These are phyloP conservation scores for Leucozona laternaria DNA, from an alignment of 2,888 invertebrate species.

Conservation along the genomic window DNA sequence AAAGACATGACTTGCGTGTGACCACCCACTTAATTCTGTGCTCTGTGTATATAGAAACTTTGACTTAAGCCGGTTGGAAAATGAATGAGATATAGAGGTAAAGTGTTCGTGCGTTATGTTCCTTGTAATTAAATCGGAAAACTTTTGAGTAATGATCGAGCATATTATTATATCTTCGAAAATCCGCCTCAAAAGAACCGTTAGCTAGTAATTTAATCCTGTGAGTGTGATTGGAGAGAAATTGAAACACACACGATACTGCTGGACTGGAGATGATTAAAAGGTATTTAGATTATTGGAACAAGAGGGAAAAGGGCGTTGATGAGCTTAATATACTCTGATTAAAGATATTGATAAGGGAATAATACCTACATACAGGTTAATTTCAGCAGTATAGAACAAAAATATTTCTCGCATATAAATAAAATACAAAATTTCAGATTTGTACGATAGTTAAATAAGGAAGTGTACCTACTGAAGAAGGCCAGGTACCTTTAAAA, in stretches of 20 bases:
- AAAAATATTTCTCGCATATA: too few species aligned
- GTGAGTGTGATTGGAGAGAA: slow-evolving; percentile 34
- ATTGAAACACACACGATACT: background rate
- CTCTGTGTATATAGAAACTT: slow-evolving; percentile 48
- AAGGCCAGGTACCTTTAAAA: too few species aligned
- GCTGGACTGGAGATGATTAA: background rate
- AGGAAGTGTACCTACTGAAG: too few species aligned
- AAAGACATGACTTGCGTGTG: slow-evolving; percentile 50
- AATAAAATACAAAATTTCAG: too few species aligned
- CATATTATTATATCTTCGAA: slow-evolving; percentile 48
- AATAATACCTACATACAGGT: too few species aligned
- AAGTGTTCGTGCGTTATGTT: slow-evolving; percentile 37
- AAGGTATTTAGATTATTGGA: background rate
- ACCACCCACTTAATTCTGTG: slow-evolving; percentile 47
- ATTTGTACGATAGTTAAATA: too few species aligned
- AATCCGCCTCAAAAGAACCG: slow-evolving; percentile 43
- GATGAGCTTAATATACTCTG: background rate
- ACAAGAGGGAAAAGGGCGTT: background rate
- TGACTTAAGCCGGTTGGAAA: slow-evolving; percentile 14
- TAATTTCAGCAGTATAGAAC: too few species aligned
- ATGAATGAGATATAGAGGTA: slow-evolving; percentile 38
- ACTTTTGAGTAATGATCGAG: slow-evolving; percentile 61
- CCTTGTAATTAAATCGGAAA: slow-evolving; percentile 64
- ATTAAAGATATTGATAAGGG: background rate
- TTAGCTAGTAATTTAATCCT: slow-evolving; percentile 37